Evolutionary conservation across 1,140 invertebrate species (phyloP), one percentile per base, ranked within the genome.

Genomic region (Drosophila saltans): DNA sequence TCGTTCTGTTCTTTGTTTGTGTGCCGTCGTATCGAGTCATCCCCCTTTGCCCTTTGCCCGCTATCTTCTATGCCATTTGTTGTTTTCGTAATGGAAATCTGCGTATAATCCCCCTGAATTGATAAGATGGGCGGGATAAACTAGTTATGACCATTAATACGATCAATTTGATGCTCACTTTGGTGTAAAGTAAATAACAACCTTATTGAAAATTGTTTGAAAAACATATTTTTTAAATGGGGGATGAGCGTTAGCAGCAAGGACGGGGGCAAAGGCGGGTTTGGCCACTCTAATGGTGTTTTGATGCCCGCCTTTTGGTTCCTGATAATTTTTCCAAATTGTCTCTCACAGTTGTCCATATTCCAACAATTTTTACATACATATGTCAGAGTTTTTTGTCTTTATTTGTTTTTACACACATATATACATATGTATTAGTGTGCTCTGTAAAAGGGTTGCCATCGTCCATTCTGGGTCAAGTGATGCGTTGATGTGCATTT

Each of bases 91-190:
- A 91, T 91, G 86, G 90, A 91, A 91, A 91, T 91, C 90, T 85
- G 81, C 78, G 81, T 81, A 89, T 91, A 91, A 91, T 91, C 86
- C 84, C 52, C 69, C n/a, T 43, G 73, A 90, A 81, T 80, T 90
- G 90, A 91, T 81, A 75, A 80, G 76, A 77, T 83, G 89, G 91
- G 91, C 88, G 89, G 91, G 75, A 92, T 92, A 91, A 92, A 92
- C 91, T 92, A 92, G 91, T 92, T 92, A 92, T 85, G 80, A 82
- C 78, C 91, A 92, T 92, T 92, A 92, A 92, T 92, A 88, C 89
- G 89, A 92, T 92, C 91, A 92, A 92, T 92, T 92, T 92, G 85
- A 82, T 91, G 89, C 78, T 90, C 91, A 90, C 81, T 92, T 91
- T 75, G 77, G 65, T 74, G 81, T 66, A 81, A 59, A 89, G 88